Percentiles rank a stretch among this genome's conserved stretches.
These are phyloP conservation scores for Gallinago stenura DNA, from an alignment of 2,797 vertebrate species.

Conservation along the genomic window DNA sequence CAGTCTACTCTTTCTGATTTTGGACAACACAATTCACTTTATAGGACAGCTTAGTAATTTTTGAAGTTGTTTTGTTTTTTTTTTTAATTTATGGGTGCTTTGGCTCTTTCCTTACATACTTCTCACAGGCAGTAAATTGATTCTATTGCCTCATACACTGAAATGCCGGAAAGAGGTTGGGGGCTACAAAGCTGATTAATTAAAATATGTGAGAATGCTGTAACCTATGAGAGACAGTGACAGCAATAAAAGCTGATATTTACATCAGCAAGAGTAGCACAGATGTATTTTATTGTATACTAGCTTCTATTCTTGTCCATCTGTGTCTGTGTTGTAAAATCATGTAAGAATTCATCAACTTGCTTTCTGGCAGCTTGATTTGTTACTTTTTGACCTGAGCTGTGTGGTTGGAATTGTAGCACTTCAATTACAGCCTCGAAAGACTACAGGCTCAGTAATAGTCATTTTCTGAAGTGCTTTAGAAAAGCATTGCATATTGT, in stretches of 20 bases:
- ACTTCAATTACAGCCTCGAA: conserved; percentile 9
- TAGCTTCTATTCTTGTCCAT: not conserved
- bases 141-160: not conserved
- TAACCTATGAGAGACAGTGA: not conserved
- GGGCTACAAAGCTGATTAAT: not conserved
- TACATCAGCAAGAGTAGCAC: not conserved
- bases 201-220: not conserved
- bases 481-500: not conserved
- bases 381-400: conserved; percentile 56
- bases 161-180: not conserved
- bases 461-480: conserved; percentile 43
- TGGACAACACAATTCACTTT: not conserved
- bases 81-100: not conserved
- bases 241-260: conserved; percentile 16
- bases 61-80: not conserved
- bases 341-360: conserved; percentile 15
- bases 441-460: conserved; percentile 15
- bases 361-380: conserved; percentile 38
- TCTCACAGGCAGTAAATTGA: not conserved
- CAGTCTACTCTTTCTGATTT: not conserved
- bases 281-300: not conserved
- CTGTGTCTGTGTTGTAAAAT: conserved; percentile 28
- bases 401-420: conserved; percentile 13
- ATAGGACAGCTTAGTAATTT: not conserved
- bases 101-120: not conserved